Evolutionary conservation across 1,140 invertebrate species (phyloP).

Genomic region (Hyphantria cunea): DNA sequence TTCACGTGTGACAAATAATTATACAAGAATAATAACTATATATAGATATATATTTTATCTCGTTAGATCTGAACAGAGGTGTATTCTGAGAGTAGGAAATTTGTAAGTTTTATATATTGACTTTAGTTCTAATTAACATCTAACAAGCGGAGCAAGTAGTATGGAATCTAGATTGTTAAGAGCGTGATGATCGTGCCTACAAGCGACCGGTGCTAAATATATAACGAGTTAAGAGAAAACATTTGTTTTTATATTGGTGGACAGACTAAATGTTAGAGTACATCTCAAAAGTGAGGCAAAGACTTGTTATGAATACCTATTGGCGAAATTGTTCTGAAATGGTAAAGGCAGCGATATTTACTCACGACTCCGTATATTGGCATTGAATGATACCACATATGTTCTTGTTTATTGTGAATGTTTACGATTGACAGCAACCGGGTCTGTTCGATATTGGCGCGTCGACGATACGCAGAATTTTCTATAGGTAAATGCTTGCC

Average conservation of each 20-base stretch:
- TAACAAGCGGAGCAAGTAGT: constrained; percentile 9
- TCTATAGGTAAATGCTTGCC: neutral
- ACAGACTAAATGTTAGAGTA: constrained; percentile 2
- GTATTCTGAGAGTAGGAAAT: neutral
- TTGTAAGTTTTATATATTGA: no score
- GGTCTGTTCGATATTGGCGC: neutral
- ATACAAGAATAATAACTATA: neutral
- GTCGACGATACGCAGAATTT: constrained; percentile 16
- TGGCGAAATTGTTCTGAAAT: neutral
- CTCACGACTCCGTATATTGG: constrained; percentile 9
- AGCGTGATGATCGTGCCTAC: constrained; percentile 41
- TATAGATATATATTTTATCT: neutral
- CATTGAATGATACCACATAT: constrained; percentile 16
- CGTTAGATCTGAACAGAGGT: constrained; percentile 10
- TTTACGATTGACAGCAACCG: neutral
- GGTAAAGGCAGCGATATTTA: constrained; percentile 6
- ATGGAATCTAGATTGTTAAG: constrained; percentile 31
- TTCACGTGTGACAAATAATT: constrained; percentile 8
- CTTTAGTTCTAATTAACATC: no score
- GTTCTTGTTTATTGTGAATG: neutral
- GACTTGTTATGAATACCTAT: constrained; percentile 18
- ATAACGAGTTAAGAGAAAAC: neutral
- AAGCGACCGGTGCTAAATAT: no score
- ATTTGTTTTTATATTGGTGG: neutral
- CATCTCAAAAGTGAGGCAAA: constrained; percentile 19